A percentile compares a stretch with the other conserved stretches of the same genome.
phyloP scores from a whole-genome alignment of 2,113 vertebrate species.

The Dicaeum eximium region DNA sequence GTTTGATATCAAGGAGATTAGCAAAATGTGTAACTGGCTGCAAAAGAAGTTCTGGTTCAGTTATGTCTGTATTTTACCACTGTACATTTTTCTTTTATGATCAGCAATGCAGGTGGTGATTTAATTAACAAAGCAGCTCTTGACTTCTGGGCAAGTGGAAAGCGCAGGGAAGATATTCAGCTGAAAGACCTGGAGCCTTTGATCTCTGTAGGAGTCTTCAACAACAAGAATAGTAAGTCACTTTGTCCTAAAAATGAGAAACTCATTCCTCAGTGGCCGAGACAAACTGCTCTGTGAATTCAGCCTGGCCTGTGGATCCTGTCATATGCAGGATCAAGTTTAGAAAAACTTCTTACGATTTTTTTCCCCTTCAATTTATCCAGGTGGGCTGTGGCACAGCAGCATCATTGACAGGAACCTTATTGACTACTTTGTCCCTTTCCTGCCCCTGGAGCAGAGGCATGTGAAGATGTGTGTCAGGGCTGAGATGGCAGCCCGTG shows the following conservation, averaged over 20 bases:
- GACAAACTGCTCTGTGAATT: background rate
- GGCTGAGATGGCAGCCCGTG: conserved; percentile 79
- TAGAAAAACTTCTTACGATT: background rate
- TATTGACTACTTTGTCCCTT: conserved; percentile 93
- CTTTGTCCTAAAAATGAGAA: background rate
- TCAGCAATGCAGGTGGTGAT: conserved; percentile 89
- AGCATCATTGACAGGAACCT: conserved; percentile 89
- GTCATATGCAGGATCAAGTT: background rate
- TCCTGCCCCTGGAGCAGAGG: conserved; percentile 88
- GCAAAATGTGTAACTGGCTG: background rate
- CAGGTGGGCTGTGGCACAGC: conserved; percentile 92
- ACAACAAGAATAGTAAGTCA: conserved; percentile 91
- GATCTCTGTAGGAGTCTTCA: conserved; percentile 85
- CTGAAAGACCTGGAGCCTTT: conserved; percentile 81
- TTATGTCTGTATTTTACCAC: background rate
- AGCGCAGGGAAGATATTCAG: conserved; percentile 81
- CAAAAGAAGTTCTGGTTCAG: background rate
- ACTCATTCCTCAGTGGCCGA: background rate
- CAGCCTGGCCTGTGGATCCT: background rate
- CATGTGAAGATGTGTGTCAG: conserved; percentile 85
- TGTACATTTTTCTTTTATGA: background rate
- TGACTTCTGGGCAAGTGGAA: conserved; percentile 85
- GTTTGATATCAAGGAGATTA: background rate
- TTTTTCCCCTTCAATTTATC: background rate
- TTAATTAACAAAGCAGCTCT: conserved; percentile 80